Conservation (phyloP, 2,797 vertebrate species). For the Octomys mimax region DNA sequence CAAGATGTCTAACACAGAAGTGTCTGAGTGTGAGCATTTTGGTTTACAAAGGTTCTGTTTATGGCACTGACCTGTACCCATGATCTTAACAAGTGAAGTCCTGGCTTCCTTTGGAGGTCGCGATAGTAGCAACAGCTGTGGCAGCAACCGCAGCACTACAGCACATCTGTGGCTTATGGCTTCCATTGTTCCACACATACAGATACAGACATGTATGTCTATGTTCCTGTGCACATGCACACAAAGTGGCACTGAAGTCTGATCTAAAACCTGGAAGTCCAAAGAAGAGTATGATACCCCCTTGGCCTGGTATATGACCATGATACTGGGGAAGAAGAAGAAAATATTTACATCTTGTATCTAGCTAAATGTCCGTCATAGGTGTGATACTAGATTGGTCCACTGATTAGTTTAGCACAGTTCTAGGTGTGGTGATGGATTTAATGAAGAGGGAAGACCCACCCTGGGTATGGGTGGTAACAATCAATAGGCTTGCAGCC, state of each 20-base stretch:
- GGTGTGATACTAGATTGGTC: neutral
- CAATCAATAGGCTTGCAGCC: neutral
- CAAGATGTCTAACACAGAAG: conserved; percentile 53
- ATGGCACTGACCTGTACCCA: neutral
- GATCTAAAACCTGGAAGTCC: conserved; percentile 38
- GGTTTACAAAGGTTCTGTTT: conserved; percentile 44
- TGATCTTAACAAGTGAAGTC: neutral
- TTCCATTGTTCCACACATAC: neutral
- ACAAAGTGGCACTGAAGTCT: neutral
- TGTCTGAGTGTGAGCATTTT: conserved; percentile 25
- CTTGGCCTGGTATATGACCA: neutral
- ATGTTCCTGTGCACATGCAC: neutral
- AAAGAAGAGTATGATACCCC: neutral
- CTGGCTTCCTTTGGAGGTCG: neutral
- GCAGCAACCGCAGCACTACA: neutral
- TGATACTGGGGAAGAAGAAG: neutral
- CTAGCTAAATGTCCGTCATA: neutral
- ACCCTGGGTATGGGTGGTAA: neutral
- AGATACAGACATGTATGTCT: neutral
- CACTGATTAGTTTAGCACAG: neutral
- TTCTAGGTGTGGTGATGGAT: neutral
- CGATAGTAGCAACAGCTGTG: neutral
- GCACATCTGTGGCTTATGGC: conserved; percentile 5
- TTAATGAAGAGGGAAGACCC: neutral
- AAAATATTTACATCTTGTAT: neutral